A percentile compares a stretch with the other conserved stretches of the same genome.
Evolutionary conservation across 2,888 invertebrate species (phyloP).

Genomic region (Julus scanicus): DNA sequence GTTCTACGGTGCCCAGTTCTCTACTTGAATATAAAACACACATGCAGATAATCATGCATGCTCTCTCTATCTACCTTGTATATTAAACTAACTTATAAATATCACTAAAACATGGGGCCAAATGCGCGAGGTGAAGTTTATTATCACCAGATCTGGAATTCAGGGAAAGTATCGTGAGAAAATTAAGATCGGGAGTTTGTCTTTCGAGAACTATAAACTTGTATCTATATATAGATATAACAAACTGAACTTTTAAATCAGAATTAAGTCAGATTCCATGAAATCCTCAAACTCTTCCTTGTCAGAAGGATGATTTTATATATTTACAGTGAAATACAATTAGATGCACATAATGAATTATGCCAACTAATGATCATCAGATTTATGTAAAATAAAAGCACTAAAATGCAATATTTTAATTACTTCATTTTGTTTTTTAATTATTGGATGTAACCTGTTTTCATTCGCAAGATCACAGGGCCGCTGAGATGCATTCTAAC

Average conservation of each 20-base stretch:
- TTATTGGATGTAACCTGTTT: not conserved
- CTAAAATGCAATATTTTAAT: not conserved
- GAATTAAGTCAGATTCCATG: too few relatives aligned
- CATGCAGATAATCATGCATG: not conserved
- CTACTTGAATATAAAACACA: not conserved
- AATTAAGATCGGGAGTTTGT: not conserved
- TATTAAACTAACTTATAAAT: too few relatives aligned
- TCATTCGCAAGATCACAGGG: not conserved
- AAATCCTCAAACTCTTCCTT: too few relatives aligned
- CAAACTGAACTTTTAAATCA: too few relatives aligned
- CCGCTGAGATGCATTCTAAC: not conserved
- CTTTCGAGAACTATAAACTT: not conserved
- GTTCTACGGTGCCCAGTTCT: not conserved
- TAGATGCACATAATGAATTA: not conserved
- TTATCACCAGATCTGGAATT: not conserved
- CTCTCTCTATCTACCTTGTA: not conserved
- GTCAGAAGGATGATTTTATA: not conserved
- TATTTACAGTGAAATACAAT: not conserved
- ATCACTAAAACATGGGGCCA: not conserved
- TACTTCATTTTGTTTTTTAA: not conserved
- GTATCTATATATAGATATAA: not conserved
- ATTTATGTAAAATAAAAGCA: not conserved
- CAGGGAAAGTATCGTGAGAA: not conserved
- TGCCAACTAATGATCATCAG: not conserved
- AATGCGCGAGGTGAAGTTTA: not conserved